Base-by-base conservation (phyloP, 2,797 vertebrate genomes). In the Syngnathus acus region DNA sequence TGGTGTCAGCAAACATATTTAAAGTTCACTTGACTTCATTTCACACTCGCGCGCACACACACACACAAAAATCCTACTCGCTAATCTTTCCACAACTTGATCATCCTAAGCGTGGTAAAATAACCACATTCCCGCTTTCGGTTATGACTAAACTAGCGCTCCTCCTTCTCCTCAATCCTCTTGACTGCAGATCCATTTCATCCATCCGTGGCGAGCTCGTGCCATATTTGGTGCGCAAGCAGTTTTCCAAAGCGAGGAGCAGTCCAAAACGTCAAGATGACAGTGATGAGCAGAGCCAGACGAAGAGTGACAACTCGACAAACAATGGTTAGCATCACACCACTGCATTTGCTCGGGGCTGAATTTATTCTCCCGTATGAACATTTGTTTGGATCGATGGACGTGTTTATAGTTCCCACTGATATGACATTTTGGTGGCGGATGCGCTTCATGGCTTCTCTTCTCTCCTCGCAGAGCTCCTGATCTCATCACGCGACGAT, bases 161-260 rank as follows among this genome's bases (percentile, higher is more conserved):
- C 1, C 58, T 32, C 26, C 26, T 26, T 26, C 26, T 32, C 26
- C 32, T 32, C 32, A 32, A 32, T 19, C 64, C 50, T 19, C 54
- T 66, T 42, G 64, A 21, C 64, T 17, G 6, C 64, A 99, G 97
- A 82, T 94, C 92, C 64, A 94, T 98, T 77, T 93, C 93, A 45
- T 99, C 97, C 39, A 93, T 99, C 71, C 92, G 95, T 9, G 95
- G 96, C 45, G 97, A 99, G 78, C 76, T 99, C 80, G 89, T 99
- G 62, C 97, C 97, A 0, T 96, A 93, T 84, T 89, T 99, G 78
- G 94, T 99, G 69, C 91, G 93, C 64, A 99, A 97, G 76, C 97
- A 99, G 82, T 98, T 98, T 85, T 93, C 92, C 61, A 93, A 91
- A 80, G 79, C 86, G n/a, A 32, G 69, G 21, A 89, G 78, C 19